phyloP scores from a whole-genome alignment of 1,140 invertebrate species.

The Sogatella furcifera region DNA sequence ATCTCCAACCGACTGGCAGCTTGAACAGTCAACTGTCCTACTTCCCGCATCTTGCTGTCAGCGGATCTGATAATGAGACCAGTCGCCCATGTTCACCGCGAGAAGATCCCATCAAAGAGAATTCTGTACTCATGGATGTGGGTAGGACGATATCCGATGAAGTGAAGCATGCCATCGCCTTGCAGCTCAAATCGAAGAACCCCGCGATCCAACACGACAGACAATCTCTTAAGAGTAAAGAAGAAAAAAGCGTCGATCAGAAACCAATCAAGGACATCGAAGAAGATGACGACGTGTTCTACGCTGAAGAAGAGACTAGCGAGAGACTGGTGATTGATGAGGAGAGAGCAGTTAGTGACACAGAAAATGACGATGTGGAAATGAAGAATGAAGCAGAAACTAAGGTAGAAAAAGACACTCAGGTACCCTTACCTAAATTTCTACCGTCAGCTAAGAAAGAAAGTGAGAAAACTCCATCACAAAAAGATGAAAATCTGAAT shows the following conservation, averaged over 20 bases:
- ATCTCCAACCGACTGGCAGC: background rate
- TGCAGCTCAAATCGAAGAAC: slow-evolving; percentile 51
- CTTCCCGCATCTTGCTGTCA: background rate
- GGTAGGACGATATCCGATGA: slow-evolving; percentile 46
- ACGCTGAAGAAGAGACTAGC: slow-evolving; percentile 33
- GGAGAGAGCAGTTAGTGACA: slow-evolving; percentile 27
- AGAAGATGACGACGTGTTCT: background rate
- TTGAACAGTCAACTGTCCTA: background rate
- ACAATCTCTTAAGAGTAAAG: slow-evolving; percentile 44
- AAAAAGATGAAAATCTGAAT: slow-evolving; percentile 16
- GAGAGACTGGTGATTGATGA: slow-evolving; percentile 46
- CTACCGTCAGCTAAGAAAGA: slow-evolving; percentile 15
- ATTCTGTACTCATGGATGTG: too few species aligned
- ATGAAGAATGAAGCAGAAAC: slow-evolving; percentile 48
- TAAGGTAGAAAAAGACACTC: slow-evolving; percentile 23
- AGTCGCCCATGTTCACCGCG: background rate
- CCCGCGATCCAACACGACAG: background rate
- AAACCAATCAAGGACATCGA: slow-evolving; percentile 34
- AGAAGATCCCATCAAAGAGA: background rate
- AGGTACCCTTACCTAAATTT: slow-evolving; percentile 9
- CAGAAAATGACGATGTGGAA: slow-evolving; percentile 44
- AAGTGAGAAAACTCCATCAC: slow-evolving; percentile 14
- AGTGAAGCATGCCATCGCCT: slow-evolving; percentile 67
- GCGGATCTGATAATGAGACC: background rate
- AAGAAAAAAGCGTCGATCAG: slow-evolving; percentile 67